Percentiles rank a stretch among this genome's conserved stretches.
phyloP scores from a whole-genome alignment of 2,888 invertebrate genomes.

The Drosophila hamatofila region DNA sequence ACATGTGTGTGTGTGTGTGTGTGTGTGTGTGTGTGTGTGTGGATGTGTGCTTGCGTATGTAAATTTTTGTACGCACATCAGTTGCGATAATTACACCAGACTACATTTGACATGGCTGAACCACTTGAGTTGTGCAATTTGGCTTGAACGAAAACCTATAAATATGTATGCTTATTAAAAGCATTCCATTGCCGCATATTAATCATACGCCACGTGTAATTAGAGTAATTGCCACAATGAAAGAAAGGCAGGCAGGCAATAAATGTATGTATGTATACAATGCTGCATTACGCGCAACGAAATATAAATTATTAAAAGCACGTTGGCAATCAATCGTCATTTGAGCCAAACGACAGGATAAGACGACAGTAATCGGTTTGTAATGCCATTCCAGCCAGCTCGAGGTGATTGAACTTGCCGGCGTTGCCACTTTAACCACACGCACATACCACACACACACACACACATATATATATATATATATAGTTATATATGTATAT shows the following conservation, averaged over 20 bases:
- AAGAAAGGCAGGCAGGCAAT: constrained; percentile 2
- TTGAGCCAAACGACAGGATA: constrained; percentile 52
- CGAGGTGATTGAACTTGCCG: constrained; percentile 70
- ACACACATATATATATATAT: too few species aligned
- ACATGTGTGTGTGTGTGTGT: not conserved
- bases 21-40: not conserved
- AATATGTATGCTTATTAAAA: constrained; percentile 15
- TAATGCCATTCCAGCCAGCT: constrained; percentile 49
- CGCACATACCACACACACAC: not conserved
- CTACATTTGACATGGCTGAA: constrained; percentile 4
- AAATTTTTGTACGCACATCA: constrained; percentile 4
- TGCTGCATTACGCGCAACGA: constrained; percentile 13
- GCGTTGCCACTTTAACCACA: constrained; percentile 32
- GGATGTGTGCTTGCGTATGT: constrained; percentile 1
- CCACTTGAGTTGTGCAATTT: constrained; percentile 5
- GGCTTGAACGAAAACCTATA: not conserved
- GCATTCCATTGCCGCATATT: constrained; percentile 34
- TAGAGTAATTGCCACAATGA: constrained; percentile 39
- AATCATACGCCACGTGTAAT: constrained; percentile 52
- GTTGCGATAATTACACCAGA: not conserved
- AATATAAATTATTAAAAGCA: constrained; percentile 35
- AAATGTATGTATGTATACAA: not conserved
- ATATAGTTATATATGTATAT: too few species aligned
- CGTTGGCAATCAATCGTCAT: constrained; percentile 43
- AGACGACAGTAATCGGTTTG: constrained; percentile 63